Percentiles rank a stretch among this genome's conserved stretches.
phyloP scores from a whole-genome alignment of 2,113 vertebrate genomes.

The Zingel zingel region DNA sequence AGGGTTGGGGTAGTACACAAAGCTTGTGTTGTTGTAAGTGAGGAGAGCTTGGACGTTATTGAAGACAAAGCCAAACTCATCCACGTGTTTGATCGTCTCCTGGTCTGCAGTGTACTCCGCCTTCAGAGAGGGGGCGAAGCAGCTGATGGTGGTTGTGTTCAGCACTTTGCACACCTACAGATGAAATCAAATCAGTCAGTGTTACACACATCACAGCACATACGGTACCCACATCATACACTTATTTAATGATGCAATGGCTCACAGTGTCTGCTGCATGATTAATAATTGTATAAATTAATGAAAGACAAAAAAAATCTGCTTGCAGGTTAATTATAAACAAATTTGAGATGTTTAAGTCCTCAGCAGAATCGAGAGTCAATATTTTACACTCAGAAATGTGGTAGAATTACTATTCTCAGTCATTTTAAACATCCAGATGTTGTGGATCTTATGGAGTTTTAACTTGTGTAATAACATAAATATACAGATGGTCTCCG shows the following conservation, averaged over 20 bases:
- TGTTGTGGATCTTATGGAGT: background rate
- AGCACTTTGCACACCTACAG: conserved; percentile 92
- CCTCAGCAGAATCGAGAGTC: background rate
- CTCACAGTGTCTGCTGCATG: background rate
- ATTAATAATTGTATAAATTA: background rate
- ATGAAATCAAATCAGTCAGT: background rate
- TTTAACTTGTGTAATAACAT: background rate
- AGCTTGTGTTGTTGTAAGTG: conserved; percentile 95
- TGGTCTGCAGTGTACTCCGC: conserved; percentile 86
- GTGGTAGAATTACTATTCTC: background rate
- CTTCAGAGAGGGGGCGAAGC: conserved; percentile 91
- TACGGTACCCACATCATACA: background rate
- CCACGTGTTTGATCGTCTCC: conserved; percentile 91
- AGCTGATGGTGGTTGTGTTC: conserved; percentile 93
- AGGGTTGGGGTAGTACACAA: conserved; percentile 96
- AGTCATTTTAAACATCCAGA: conserved; percentile 1
- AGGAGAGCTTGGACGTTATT: conserved; percentile 97
- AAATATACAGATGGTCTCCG: background rate
- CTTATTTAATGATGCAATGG: background rate
- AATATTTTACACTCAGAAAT: background rate
- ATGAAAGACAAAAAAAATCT: background rate
- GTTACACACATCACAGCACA: background rate
- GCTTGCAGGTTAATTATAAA: background rate
- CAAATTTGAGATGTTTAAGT: background rate
- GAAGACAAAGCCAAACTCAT: conserved; percentile 97